Evolutionary conservation across 2,888 invertebrate genomes (phyloP).

Genomic region (Drosophila buzzatii): DNA sequence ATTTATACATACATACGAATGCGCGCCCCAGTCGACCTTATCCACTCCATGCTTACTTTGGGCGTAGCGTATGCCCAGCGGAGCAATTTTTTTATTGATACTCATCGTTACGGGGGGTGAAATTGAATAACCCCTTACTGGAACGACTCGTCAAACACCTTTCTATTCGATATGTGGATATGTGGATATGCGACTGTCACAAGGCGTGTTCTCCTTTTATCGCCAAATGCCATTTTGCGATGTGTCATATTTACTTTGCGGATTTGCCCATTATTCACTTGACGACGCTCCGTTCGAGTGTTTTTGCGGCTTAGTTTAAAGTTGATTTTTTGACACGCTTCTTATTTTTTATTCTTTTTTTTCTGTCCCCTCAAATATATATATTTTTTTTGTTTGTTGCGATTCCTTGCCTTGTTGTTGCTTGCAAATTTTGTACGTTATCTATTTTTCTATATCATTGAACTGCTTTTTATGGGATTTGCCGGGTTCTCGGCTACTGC

Average conservation of each 20-base stretch:
- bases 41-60: slow-evolving; percentile 48
- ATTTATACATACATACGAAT: background rate
- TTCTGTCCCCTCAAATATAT: slow-evolving; percentile 1
- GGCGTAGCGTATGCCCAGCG: slow-evolving; percentile 67
- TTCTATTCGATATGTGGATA: slow-evolving; percentile 29
- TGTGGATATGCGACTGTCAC: slow-evolving; percentile 56
- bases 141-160: slow-evolving; percentile 69
- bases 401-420: slow-evolving; percentile 27
- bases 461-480: slow-evolving; percentile 77
- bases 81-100: slow-evolving; percentile 79
- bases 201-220: slow-evolving; percentile 60
- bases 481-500: slow-evolving; percentile 34
- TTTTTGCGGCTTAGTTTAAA: slow-evolving; percentile 76
- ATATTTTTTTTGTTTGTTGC: slow-evolving; percentile 18
- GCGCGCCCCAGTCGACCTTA: slow-evolving; percentile 11
- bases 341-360: slow-evolving; percentile 18
- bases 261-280: slow-evolving; percentile 81
- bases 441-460: slow-evolving; percentile 77
- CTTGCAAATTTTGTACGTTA: slow-evolving; percentile 72
- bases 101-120: slow-evolving; percentile 41
- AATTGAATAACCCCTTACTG: slow-evolving; percentile 56
- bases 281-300: slow-evolving; percentile 67
- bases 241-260: slow-evolving; percentile 79
- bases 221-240: slow-evolving; percentile 76
- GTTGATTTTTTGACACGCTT: slow-evolving; percentile 71